Evolutionary conservation across 2,888 invertebrate species (phyloP).

Genomic region (Seira ritae): DNA sequence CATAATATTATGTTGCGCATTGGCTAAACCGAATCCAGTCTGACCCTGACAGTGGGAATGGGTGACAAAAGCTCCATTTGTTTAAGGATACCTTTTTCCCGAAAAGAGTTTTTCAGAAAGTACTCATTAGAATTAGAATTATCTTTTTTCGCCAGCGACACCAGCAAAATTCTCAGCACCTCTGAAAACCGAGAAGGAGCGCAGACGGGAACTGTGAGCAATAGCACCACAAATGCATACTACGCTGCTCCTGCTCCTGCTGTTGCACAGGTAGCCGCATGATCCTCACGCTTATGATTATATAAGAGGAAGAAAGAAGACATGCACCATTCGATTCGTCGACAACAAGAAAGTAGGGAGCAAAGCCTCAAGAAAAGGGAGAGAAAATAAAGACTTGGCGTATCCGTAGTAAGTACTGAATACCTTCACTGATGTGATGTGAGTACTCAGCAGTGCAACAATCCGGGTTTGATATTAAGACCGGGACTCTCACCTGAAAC

Average conservation of each 20-base stretch:
- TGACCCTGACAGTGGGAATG: no score
- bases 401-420: not conserved
- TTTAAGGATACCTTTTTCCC: no score
- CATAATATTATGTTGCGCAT: no score
- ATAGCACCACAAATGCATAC: no score
- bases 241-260: not conserved
- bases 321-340: constrained; percentile 3
- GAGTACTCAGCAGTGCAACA: constrained; percentile 31
- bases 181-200: no score
- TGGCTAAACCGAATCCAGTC: no score
- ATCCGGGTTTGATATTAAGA: constrained; percentile 67
- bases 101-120: no score
- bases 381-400: not conserved
- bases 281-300: not conserved
- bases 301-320: constrained; percentile 15
- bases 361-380: constrained; percentile 26
- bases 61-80: no score
- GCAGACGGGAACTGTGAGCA: no score
- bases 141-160: no score
- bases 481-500: constrained; percentile 67
- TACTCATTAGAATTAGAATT: no score
- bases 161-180: no score
- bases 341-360: constrained; percentile 29
- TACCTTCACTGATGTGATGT: not conserved
- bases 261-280: not conserved